These are phyloP conservation scores for Caenorhabditis panamensis DNA, from an alignment of 2,888 invertebrate genomes.

Conservation along the genomic window DNA sequence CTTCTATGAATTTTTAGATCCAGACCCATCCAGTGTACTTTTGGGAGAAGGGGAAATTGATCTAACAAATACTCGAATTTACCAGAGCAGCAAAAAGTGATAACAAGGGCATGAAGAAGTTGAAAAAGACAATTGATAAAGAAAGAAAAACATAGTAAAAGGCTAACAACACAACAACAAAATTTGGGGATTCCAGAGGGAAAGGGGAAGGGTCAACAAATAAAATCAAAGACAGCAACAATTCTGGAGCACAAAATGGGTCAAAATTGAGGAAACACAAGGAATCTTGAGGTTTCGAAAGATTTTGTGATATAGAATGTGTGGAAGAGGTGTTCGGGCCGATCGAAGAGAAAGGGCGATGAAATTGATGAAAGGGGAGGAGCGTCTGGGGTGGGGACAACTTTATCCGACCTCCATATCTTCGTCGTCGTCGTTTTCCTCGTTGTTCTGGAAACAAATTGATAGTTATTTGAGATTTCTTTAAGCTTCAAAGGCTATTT, in stretches of 20 bases:
- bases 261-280: too few relatives aligned
- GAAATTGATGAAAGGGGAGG: background rate
- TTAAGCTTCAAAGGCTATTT: too few relatives aligned
- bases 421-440: slow-evolving; percentile 45
- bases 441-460: slow-evolving; percentile 46
- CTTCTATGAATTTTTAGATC: slow-evolving; percentile 36
- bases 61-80: slow-evolving; percentile 26
- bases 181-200: slow-evolving; percentile 14
- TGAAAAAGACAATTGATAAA: slow-evolving; percentile 4
- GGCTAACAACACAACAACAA: slow-evolving; percentile 39
- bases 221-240: too few relatives aligned
- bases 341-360: background rate
- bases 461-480: slow-evolving; percentile 9
- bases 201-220: background rate
- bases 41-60: slow-evolving; percentile 10
- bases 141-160: slow-evolving; percentile 8
- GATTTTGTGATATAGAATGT: too few relatives aligned
- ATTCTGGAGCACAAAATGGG: background rate
- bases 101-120: slow-evolving; percentile 19
- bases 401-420: slow-evolving; percentile 62
- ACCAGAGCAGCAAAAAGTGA: slow-evolving; percentile 22
- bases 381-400: background rate
- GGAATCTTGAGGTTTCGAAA: too few relatives aligned
- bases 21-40: background rate
- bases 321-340: too few relatives aligned